phyloP scores from a whole-genome alignment of 2,113 vertebrate species.

The Tupaia chinensis region DNA sequence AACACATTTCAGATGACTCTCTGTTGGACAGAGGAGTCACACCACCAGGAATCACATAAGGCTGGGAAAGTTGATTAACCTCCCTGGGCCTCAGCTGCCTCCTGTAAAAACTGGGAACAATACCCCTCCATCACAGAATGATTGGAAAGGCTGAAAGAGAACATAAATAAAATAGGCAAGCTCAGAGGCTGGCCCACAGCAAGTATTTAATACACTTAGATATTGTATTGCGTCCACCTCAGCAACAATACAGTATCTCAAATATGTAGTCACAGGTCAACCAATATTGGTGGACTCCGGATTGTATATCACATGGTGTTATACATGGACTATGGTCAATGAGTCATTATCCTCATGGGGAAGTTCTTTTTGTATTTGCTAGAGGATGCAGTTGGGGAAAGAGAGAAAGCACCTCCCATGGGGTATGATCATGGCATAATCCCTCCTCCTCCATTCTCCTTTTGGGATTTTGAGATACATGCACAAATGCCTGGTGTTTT shows the following conservation, averaged over 20 bases:
- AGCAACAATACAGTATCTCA: background rate
- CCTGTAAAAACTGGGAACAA: background rate
- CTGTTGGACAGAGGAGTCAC: too few species aligned
- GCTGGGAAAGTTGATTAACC: background rate
- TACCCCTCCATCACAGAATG: background rate
- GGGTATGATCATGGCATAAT: too few species aligned
- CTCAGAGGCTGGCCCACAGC: background rate
- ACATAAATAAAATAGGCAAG: background rate
- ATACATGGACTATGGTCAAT: background rate
- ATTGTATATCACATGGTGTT: background rate
- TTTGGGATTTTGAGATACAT: too few species aligned
- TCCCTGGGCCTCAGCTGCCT: background rate
- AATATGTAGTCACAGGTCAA: background rate
- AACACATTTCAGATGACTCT: too few species aligned
- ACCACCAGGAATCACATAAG: fast-evolving
- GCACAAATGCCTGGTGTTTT: too few species aligned
- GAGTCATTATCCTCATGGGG: background rate
- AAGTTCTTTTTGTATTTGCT: background rate
- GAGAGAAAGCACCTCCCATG: too few species aligned
- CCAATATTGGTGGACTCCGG: background rate
- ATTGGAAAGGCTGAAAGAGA: background rate
- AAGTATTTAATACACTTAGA: background rate
- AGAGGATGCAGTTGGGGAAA: too few species aligned
- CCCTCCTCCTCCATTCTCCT: too few species aligned
- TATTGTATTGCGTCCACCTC: fast-evolving